Conservation (phyloP, 2,888 invertebrate species). For the Julus scandinavius region DNA sequence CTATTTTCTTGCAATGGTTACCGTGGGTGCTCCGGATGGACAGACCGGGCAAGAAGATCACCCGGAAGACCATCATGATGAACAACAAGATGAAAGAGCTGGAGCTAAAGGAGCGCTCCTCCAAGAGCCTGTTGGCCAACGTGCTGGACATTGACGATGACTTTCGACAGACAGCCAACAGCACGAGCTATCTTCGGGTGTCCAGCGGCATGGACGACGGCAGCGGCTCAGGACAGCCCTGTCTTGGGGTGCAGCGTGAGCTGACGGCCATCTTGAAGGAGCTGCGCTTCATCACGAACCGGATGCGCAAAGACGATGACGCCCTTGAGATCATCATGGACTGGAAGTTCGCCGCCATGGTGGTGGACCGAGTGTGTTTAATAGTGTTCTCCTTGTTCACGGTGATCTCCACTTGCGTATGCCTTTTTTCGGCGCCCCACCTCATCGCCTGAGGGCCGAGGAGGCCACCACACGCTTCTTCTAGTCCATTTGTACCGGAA, state of each 20-base stretch:
- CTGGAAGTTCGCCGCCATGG: conserved; percentile 99
- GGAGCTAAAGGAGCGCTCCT: conserved; percentile 90
- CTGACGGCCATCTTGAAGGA: conserved; percentile 95
- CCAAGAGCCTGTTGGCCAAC: conserved; percentile 94
- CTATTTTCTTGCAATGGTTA: conserved; percentile 95
- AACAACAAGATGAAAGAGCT: conserved; percentile 86
- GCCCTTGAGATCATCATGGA: conserved; percentile 94
- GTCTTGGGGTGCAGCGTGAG: conserved; percentile 69
- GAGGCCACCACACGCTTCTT: not conserved
- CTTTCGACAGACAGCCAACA: conserved; percentile 76
- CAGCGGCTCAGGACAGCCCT: conserved; percentile 59
- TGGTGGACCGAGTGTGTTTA: conserved; percentile 99
- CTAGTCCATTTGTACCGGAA: conserved; percentile 27
- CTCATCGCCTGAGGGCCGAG: conserved; percentile 61
- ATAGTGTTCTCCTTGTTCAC: conserved; percentile 99
- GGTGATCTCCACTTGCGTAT: conserved; percentile 96
- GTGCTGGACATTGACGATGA: conserved; percentile 98
- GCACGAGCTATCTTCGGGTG: conserved; percentile 64
- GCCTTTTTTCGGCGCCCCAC: conserved; percentile 95
- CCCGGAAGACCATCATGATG: conserved; percentile 88
- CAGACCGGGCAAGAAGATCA: conserved; percentile 93
- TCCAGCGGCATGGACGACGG: conserved; percentile 69
- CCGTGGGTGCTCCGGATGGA: conserved; percentile 97
- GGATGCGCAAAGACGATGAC: conserved; percentile 94
- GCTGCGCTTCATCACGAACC: conserved; percentile 90